These are phyloP conservation scores for Hypercompe scribonia DNA, from an alignment of 2,888 invertebrate genomes.

Conservation along the genomic window DNA sequence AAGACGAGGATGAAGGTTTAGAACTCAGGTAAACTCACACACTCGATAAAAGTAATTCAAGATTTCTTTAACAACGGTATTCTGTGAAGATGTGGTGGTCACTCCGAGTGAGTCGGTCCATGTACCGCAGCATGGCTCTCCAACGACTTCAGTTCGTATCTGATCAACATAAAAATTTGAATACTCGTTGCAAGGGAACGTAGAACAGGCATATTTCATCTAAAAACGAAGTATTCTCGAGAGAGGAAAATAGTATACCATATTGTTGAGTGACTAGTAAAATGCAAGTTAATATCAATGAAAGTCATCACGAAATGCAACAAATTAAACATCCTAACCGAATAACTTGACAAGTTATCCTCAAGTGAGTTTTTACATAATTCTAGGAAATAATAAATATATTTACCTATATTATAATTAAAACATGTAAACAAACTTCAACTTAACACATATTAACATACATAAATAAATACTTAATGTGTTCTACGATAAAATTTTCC, in stretches of 20 bases:
- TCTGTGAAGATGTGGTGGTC: too few species aligned
- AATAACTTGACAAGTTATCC: neutral
- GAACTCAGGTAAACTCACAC: too few species aligned
- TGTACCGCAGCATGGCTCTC: too few species aligned
- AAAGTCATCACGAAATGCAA: neutral
- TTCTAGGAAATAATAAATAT: neutral
- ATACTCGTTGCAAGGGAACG: neutral
- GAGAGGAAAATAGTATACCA: neutral
- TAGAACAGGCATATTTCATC: neutral
- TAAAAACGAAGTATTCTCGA: neutral
- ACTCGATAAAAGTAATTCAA: too few species aligned
- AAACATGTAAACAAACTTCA: neutral
- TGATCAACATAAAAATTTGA: neutral
- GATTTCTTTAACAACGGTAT: too few species aligned
- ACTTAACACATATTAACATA: neutral
- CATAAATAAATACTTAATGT: neutral
- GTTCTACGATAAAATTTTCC: neutral
- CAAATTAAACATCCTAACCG: neutral
- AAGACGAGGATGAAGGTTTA: too few species aligned
- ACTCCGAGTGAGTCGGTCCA: too few species aligned
- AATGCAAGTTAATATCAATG: neutral
- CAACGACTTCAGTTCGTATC: neutral
- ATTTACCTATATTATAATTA: neutral
- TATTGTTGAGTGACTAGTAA: neutral
- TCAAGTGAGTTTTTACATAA: neutral